Percentiles rank a stretch among this genome's conserved stretches.
Conservation (phyloP, 2,888 invertebrate genomes). For the Deladenus siricidicola region DNA sequence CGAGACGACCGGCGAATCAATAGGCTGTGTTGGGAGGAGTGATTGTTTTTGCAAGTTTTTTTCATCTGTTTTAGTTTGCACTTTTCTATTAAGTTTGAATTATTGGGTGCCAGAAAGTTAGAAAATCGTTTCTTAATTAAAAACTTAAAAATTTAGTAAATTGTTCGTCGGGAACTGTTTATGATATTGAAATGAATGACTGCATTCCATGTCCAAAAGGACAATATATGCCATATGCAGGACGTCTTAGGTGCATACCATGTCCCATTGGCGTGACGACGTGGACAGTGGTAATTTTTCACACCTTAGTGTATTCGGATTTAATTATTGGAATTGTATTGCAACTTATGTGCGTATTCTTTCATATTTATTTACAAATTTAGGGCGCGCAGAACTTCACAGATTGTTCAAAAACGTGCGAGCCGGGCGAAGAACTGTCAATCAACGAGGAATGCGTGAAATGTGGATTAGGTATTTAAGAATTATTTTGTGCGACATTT, state of each 20-base stretch:
- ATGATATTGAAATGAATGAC: neutral
- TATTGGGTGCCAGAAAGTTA: neutral
- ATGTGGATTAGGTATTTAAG: conserved; percentile 4
- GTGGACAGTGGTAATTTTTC: conserved; percentile 8
- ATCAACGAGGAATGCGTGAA: conserved; percentile 8
- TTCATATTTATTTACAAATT: too few relatives aligned
- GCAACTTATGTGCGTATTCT: too few relatives aligned
- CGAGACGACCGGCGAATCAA: neutral
- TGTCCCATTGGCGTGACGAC: conserved; percentile 14
- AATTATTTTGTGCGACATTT: too few relatives aligned
- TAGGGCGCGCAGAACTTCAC: conserved; percentile 8
- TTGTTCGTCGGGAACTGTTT: conserved; percentile 16
- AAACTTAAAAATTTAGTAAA: conserved; percentile 19
- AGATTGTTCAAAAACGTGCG: conserved; percentile 16
- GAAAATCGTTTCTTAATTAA: neutral
- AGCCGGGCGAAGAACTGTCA: conserved; percentile 12
- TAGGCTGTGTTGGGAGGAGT: neutral
- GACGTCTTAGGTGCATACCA: conserved; percentile 13
- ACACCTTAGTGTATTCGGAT: too few relatives aligned
- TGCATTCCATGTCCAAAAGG: conserved; percentile 21
- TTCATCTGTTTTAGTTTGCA: too few relatives aligned
- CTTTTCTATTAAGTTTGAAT: too few relatives aligned
- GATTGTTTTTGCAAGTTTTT: neutral
- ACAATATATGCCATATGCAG: conserved; percentile 22
- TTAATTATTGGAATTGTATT: too few relatives aligned